phyloP scores from a whole-genome alignment of 2,797 vertebrate species.

The Cephalopachus bancanus region DNA sequence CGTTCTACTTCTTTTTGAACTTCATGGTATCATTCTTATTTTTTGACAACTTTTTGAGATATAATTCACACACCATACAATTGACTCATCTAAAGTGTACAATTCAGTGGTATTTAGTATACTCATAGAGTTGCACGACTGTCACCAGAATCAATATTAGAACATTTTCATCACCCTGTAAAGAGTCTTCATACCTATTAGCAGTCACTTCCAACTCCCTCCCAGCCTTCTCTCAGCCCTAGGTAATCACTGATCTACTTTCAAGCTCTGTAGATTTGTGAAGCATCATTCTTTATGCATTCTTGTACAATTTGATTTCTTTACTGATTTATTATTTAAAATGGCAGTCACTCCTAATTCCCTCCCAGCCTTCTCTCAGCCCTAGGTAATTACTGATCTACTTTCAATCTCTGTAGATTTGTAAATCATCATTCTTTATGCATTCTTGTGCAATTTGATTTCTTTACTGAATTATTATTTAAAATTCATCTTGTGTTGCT shows the following conservation, averaged over 20 bases:
- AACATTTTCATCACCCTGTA: fast-evolving
- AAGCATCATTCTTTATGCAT: background rate
- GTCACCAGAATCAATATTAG: background rate
- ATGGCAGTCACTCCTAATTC: too few species aligned
- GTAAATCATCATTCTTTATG: background rate
- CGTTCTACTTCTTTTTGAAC: background rate
- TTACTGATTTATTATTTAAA: too few species aligned
- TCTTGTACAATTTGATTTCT: background rate
- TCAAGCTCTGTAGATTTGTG: background rate
- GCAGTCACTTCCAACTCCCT: too few species aligned
- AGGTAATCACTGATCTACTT: background rate
- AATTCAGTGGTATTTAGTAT: background rate
- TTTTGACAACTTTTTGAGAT: background rate
- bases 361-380: fast-evolving
- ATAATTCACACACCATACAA: background rate
- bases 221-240: background rate
- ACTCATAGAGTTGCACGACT: background rate
- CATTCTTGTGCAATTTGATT: background rate
- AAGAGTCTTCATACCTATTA: fast-evolving
- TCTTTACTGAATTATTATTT: background rate
- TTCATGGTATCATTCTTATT: background rate
- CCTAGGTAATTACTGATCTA: too few species aligned
- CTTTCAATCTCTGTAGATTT: background rate
- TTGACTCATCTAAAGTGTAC: background rate
- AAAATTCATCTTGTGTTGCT: background rate